Evolutionary conservation across 1,140 invertebrate genomes (phyloP).

Genomic region (Geopemphigus sp.): DNA sequence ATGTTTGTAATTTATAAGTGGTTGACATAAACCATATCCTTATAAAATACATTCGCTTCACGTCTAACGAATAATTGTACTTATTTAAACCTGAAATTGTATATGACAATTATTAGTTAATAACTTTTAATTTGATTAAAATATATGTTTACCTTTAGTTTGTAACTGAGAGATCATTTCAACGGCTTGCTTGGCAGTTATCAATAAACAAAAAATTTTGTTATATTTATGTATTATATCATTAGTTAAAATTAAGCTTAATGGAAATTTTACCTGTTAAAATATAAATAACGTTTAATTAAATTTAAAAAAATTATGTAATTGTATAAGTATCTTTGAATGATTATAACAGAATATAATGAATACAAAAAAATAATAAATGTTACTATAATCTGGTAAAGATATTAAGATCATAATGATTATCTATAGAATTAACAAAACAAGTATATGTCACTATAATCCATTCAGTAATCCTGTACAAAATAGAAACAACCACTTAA

Average conservation of each 20-base stretch:
- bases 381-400: no score
- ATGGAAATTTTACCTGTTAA: conserved; percentile 31
- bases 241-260: conserved; percentile 42
- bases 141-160: conserved; percentile 32
- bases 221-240: conserved; percentile 24
- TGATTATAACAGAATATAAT: background rate
- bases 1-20: conserved; percentile 43
- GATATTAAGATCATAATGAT: no score
- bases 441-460: no score
- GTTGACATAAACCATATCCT: conserved; percentile 44
- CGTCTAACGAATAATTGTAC: conserved; percentile 32
- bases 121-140: background rate
- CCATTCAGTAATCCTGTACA: no score
- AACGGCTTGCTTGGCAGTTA: conserved; percentile 24
- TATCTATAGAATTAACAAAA: no score
- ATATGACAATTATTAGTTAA: background rate
- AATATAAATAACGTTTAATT: background rate
- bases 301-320: background rate
- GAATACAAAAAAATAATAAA: no score
- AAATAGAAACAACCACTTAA: no score
- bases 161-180: conserved; percentile 41
- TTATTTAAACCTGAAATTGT: conserved; percentile 40
- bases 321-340: no score
- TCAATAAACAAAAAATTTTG: conserved; percentile 40
- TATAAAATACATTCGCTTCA: conserved; percentile 45